Evolutionary conservation across 2,797 vertebrate genomes (phyloP).

Genomic region (Steatocranus sp.): DNA sequence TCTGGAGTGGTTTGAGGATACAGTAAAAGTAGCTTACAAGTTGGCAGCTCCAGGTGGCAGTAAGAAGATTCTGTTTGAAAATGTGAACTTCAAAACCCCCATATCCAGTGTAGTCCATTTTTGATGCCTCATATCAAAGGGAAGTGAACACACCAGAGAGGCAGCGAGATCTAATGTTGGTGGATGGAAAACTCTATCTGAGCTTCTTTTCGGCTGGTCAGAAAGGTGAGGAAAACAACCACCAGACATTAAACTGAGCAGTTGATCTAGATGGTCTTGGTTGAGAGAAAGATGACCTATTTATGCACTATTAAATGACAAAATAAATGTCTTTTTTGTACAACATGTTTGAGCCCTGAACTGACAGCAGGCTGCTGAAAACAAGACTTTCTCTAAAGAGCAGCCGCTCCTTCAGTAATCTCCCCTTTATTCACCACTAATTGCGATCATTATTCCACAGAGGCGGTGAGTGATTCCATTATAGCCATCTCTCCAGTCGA

Average conservation of each 20-base stretch:
- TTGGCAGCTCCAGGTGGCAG: not conserved
- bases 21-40: not conserved
- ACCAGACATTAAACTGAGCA: not conserved
- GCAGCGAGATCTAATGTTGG: not conserved
- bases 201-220: not conserved
- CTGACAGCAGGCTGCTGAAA: not conserved
- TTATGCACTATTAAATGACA: not conserved
- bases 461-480: constrained; percentile 16
- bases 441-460: constrained; percentile 51
- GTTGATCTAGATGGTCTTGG: not conserved
- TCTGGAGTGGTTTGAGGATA: not conserved
- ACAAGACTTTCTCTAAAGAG: not conserved
- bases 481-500: not conserved
- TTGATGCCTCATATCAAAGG: not conserved
- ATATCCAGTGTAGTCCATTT: not conserved
- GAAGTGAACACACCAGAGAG: not conserved
- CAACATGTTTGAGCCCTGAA: not conserved
- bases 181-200: not conserved
- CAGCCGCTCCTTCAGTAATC: constrained; percentile 14
- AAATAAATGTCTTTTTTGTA: not conserved
- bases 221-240: not conserved
- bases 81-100: not conserved
- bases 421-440: constrained; percentile 46
- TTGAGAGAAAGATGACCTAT: not conserved
- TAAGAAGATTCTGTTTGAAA: not conserved